Evolutionary conservation across 2,113 vertebrate species (phyloP), one percentile per base, ranked within the genome.

Genomic region (Mustela lutreola): DNA sequence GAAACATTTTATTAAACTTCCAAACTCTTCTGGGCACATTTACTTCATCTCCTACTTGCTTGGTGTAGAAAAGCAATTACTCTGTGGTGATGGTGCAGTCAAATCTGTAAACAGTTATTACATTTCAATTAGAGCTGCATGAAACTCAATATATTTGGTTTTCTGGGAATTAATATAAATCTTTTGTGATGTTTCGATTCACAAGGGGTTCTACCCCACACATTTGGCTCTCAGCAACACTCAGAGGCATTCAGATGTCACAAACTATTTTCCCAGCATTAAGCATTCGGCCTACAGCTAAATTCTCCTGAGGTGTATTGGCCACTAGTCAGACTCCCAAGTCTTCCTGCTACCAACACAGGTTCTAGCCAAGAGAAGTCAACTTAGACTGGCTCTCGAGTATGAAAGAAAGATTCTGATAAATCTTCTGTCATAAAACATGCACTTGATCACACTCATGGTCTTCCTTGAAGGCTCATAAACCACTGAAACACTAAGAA

Each of bases 81-180:
- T 91, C 71, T 19, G 15, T 85, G 39, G 85, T 96, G 95, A 91
- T 89, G 56, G 63, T 16, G 31, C 76, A 89, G 71, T 81, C 65
- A 80, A 94, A 94, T 96, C 96, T 97, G 92, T 96, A 97, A 98
- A 97, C 39, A 93, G 97, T 96, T 97, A 94, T 93, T 98, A 97
- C 73, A 96, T 94, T 97, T 97, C 97, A 98, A 95, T 97, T 98
- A 98, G 60, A 97, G 85, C 91, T 70, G 84, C 94, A 94, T 92
- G 97, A 91, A 97, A 97, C 90, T 79, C 75, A 95, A 58, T 92
- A 96, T 96, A 84, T 97, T 96, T 95, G 78, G 80, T 91, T 97
- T 97, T 36, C 78, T 97, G 94, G 42, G 95, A 97, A 97, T 97
- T 94, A 96, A 97, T 97, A 95, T 95, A 97, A 98, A 96, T 96